Evolutionary conservation across 2,113 vertebrate species (phyloP).

Genomic region (Myodes glareolus): DNA sequence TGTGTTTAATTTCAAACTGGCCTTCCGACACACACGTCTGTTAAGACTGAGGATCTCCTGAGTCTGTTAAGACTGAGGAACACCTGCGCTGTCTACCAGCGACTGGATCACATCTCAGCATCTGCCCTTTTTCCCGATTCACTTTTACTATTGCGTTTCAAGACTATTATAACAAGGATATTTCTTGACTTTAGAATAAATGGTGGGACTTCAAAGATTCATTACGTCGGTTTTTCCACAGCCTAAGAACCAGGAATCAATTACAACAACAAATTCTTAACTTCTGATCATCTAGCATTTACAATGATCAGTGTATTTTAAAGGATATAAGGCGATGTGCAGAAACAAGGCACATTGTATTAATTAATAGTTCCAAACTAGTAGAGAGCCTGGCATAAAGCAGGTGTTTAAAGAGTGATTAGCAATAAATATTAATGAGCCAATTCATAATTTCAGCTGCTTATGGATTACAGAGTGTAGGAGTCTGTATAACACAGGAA

Average conservation of each 20-base stretch:
- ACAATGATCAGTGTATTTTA: slow-evolving; percentile 34
- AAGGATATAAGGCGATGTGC: background rate
- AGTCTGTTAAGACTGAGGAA: no score
- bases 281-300: background rate
- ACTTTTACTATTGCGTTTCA: background rate
- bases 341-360: background rate
- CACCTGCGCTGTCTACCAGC: background rate
- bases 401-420: slow-evolving; percentile 36
- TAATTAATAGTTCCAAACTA: slow-evolving; percentile 38
- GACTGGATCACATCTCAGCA: background rate
- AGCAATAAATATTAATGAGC: slow-evolving; percentile 32
- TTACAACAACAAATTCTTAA: slow-evolving; percentile 15
- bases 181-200: background rate
- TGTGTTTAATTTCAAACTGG: background rate
- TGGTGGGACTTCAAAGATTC: background rate
- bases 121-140: background rate
- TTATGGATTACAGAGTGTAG: background rate
- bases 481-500: background rate
- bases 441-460: background rate
- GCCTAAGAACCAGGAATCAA: background rate
- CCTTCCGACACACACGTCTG: background rate
- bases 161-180: background rate
- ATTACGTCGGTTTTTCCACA: background rate
- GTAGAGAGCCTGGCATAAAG: slow-evolving; percentile 6
- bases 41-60: background rate